Evolutionary conservation across 1,140 invertebrate species (phyloP), one percentile per base, ranked within the genome.

Genomic region (Drosophila pallidifrons): DNA sequence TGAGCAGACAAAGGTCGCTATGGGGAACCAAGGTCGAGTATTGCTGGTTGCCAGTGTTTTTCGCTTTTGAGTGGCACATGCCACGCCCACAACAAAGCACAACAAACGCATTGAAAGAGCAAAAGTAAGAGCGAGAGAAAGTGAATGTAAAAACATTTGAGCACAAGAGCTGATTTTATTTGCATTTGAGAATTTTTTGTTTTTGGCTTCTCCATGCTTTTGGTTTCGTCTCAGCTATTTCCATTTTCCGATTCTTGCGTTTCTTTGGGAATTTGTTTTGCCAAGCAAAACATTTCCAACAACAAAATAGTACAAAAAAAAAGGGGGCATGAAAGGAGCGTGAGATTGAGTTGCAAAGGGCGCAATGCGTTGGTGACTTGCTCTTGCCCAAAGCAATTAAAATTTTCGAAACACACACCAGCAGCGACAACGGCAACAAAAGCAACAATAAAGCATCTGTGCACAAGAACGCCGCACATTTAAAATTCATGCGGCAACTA

Each of bases 111-210:
- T 11, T 63, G 32, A 64, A 46, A 28, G 32, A 43, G 55, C 16
- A 25, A 15, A 20, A 55, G 16, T 68, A 13, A 64, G 57, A 43
- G 55, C 16, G 11, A 15, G 32, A 49, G 16, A 71, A 13, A 64
- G 57, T 43, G 68, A 66, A 58, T 64, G 35, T 30, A 46, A 67
- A 66, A 74, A 64, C 46, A 57, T 77, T 77, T 41, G 7, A 47
- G 47, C 25, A 8, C 30, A 71, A 55, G 68, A 63, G 66, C 67
- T 60, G 45, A 82, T 74, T 80, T 80, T 80, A 75, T 87, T 87
- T 83, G 74, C 85, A 83, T 87, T 82, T 77, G 58, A 64, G 61
- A 81, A 86, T 87, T 80, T 83, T 75, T 86, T 81, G 82, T 72
- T 71, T 57, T 77, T 69, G 68, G 61, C 71, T 78, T 60, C 20